phyloP scores from a whole-genome alignment of 1,140 invertebrate species.

The Aphidius ervi region DNA sequence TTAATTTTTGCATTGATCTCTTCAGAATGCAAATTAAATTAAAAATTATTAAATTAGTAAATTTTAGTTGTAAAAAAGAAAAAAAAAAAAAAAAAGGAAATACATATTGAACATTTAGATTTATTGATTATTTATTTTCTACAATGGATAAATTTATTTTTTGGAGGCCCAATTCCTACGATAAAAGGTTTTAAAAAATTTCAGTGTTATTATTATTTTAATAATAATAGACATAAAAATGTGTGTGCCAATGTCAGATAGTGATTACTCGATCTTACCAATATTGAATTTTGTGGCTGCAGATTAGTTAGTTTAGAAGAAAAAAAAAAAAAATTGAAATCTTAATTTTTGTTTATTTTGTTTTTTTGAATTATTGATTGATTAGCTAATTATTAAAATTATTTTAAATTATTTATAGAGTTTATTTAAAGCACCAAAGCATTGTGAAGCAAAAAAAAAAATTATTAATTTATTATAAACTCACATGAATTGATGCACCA shows the following conservation, averaged over 20 bases:
- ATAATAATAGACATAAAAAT: not conserved
- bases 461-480: conserved; percentile 34
- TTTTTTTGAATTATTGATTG: not conserved
- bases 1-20: conserved; percentile 61
- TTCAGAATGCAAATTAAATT: conserved; percentile 31
- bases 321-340: conserved; percentile 24
- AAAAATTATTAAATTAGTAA: conserved; percentile 8
- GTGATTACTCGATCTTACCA: conserved; percentile 27
- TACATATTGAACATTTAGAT: not conserved
- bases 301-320: conserved; percentile 34
- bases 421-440: too few relatives aligned
- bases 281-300: conserved; percentile 32
- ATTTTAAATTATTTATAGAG: too few relatives aligned
- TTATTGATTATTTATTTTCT: too few relatives aligned
- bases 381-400: too few relatives aligned
- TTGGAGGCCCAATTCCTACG: not conserved
- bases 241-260: not conserved
- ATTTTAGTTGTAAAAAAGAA: not conserved
- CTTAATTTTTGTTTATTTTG: conserved; percentile 14
- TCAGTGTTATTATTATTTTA: too few relatives aligned
- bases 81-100: not conserved
- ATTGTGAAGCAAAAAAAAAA: not conserved
- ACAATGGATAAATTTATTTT: too few relatives aligned
- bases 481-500: conserved; percentile 91
- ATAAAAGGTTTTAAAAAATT: not conserved